Base-by-base conservation (phyloP, 2,888 invertebrate genomes). In the Phyllotreta cruciferae region DNA sequence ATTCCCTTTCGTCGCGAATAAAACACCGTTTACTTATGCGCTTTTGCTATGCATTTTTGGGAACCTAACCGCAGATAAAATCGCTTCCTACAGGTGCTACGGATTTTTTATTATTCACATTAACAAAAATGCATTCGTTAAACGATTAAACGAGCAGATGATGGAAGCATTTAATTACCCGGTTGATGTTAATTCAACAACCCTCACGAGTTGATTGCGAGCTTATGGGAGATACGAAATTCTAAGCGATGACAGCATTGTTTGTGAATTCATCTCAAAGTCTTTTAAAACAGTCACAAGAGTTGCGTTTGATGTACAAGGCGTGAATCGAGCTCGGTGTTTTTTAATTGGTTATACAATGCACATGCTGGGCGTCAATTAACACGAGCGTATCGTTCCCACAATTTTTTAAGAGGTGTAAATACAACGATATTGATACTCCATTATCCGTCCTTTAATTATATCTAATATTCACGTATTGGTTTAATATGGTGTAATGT, bases 221-320 rank as follows among this genome's bases (percentile, higher is more conserved):
- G 24, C 4, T 24, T 1, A 24, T 24, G 24, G 24, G 24, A 24
- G 24, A 24, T 24, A 24, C 24, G 24, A 24, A 56, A 55, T 49
- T 38, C 60, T 66, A 68, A 65, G 63, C 63, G 66, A 66, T 68
- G 68, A 68, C 68, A 68, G 55, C 68, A 66, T 68, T 63, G 68
- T 66, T 68, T 65, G 66, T 66, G 68, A 68, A 68, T 66, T 68
- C 60, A 65, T 61, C 24, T 60, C 52, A 1, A 52, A 37, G 9
- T 52, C 52, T 52, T 47, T 52, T 14, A 41, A 56, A 49, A 4
- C 53, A 52, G 39, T 57, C 39, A 34, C 49, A 45, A 55, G 38
- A 45, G 61, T 49, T 61, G 35, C 34, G 24, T 24, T 55, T 54
- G 36, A 55, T 55, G 44, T 41, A 42, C 35, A 41, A n/a, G 11